phyloP scores from a whole-genome alignment of 2,113 vertebrate species.

The Sigmodon hispidus region DNA sequence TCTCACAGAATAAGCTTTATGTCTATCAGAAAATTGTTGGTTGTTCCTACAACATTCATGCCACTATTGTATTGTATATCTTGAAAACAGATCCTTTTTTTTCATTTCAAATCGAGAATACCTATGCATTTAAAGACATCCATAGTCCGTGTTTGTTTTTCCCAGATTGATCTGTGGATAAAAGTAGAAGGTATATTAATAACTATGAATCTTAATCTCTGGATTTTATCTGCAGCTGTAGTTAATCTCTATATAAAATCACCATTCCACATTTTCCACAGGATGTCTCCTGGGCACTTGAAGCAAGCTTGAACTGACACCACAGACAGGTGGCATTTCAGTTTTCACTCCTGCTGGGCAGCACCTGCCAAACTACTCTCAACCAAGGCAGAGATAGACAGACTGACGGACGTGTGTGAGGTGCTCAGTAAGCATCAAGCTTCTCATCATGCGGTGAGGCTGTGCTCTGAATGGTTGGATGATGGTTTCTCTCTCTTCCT shows the following conservation, averaged over 20 bases:
- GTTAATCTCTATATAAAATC: background rate
- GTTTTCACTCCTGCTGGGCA: background rate
- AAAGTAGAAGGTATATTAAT: too few relatives aligned
- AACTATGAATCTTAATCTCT: background rate
- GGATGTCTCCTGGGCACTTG: background rate
- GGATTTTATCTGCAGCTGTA: background rate
- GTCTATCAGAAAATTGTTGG: background rate
- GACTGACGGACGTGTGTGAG: background rate
- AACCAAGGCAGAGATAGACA: too few relatives aligned
- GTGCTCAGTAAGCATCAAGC: too few relatives aligned
- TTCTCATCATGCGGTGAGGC: background rate
- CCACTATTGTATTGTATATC: background rate
- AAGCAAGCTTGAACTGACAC: background rate
- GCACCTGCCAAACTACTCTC: accelerated
- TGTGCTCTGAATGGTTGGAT: too few relatives aligned
- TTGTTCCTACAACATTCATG: background rate
- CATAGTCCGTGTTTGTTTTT: background rate
- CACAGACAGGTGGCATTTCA: too few relatives aligned
- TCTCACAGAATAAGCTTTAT: background rate
- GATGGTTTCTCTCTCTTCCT: too few relatives aligned
- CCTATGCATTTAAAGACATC: background rate
- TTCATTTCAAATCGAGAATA: background rate
- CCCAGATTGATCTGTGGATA: background rate
- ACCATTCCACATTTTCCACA: background rate
- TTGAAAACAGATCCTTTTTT: background rate